Base-by-base conservation (phyloP, 2,113 vertebrate species). In the Rhegmatorhina hoffmannsi region DNA sequence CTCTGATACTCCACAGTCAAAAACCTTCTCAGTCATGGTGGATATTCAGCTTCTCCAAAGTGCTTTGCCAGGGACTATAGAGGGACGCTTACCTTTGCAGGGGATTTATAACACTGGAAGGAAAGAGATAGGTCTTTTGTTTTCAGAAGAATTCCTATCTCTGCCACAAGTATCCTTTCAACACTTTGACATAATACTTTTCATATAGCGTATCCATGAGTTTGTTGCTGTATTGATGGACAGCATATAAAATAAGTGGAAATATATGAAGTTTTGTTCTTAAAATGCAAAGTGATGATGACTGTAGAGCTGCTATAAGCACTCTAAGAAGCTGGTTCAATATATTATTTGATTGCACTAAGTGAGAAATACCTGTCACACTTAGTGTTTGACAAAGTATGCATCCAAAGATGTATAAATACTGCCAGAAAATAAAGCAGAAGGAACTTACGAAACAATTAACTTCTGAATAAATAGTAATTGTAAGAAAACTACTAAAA, bases 1-100 rank as follows among this genome's bases (percentile, higher is more conserved):
- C 17, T 28, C 31, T 6, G 8, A 14, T 21, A 6, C 2, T 5
- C 11, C 17, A 17, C 3, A 1, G 1, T 1, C 0, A 1, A 15
- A 1, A 63, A 2, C 12, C 8, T 21, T 29, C 11, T 9, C 1
- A 52, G 8, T 5, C 2, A 1, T 7, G 0, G 11, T 47, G 34
- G 6, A 33, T 11, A 7, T 31, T 47, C 11, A 18, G 4, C 23
- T 47, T 56, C 23, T 77, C 24, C 59, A 50, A 23, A 5, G 2
- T 38, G 3, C 26, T 58, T 77, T 60, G 21, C 10, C 16, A 28
- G 62, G 14, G 18, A 15, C 5, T 31, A 1, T 0, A 40, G 28
- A 46, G 17, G 10, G 8, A 9, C 9, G 18, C 5, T 12, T 44
- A 66, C 10, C 7, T 44, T 44, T n/a, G 7, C 11, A 69, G n/a